Base-by-base conservation (phyloP, 2,888 invertebrate genomes). In the Salticus scenicus region DNA sequence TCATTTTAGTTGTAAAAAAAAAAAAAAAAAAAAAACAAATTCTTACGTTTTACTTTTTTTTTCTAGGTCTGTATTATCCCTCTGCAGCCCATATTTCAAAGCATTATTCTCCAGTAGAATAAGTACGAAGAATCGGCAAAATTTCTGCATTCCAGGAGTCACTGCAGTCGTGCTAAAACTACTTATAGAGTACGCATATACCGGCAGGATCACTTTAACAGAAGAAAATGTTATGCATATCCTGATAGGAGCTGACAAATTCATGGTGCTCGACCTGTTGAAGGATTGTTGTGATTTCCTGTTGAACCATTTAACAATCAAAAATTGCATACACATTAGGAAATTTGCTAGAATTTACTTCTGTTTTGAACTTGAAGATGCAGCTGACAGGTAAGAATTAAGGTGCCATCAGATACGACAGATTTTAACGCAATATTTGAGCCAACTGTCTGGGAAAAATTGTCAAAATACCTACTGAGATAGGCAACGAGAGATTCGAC, bases 1-100 rank as follows among this genome's bases (percentile, higher is more conserved):
- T n/a, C n/a, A n/a, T n/a, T n/a, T n/a, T n/a, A n/a, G n/a, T n/a
- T n/a, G n/a, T n/a, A n/a, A n/a, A n/a, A n/a, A n/a, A n/a, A n/a
- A n/a, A n/a, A n/a, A n/a, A n/a, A n/a, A n/a, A n/a, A n/a, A n/a
- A n/a, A n/a, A n/a, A n/a, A n/a, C n/a, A n/a, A n/a, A n/a, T 37
- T 37, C 10, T 37, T 37, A 7, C 37, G 12, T 28, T 27, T 5
- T 24, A 1, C 31, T 37, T 30, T 51, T 14, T 30, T 17, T 41
- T 27, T 14, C 17, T n/a, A 77, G 96, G 88, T 94, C 95, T 83
- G 95, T 97, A 89, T 93, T 97, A 89, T 95, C 96, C 87, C 95
- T 97, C 80, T 96, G 96, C 92, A 97, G 97, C 90, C 94, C 95
- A 57, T 98, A 97, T 92, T 98, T 98, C 92, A 95, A 96, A 91